These are phyloP conservation scores for Pogonognathellus flavescens DNA, from an alignment of 1,140 invertebrate genomes.

Conservation along the genomic window DNA sequence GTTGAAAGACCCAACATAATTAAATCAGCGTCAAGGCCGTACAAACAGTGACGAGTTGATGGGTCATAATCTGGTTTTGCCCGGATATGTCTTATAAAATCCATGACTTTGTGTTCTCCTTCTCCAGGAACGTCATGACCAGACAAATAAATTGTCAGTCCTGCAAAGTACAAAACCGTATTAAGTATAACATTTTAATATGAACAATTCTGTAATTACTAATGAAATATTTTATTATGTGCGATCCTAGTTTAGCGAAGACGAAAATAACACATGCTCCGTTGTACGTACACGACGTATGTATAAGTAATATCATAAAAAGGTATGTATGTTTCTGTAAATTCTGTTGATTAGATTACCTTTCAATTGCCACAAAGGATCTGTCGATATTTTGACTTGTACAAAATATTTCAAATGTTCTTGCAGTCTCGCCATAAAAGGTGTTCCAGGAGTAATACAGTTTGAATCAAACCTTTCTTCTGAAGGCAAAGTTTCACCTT, in stretches of 20 bases:
- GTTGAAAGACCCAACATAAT: conserved; percentile 94
- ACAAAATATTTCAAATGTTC: conserved; percentile 91
- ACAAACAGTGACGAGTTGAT: conserved; percentile 93
- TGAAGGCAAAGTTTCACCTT: conserved; percentile 80
- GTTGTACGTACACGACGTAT: too few species aligned
- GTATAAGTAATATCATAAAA: too few species aligned
- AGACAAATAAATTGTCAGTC: conserved; percentile 77
- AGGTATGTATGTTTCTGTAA: too few species aligned
- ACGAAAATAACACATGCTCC: too few species aligned
- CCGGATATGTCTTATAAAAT: conserved; percentile 89
- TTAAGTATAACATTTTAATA: too few species aligned
- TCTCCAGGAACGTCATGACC: conserved; percentile 94
- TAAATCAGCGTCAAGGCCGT: conserved; percentile 96
- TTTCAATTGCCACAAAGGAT: conserved; percentile 70
- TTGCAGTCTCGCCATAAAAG: conserved; percentile 90
- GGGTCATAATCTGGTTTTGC: conserved; percentile 86
- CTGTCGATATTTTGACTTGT: conserved; percentile 84
- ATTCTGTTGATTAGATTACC: too few species aligned
- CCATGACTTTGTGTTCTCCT: conserved; percentile 99
- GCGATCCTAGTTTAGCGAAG: too few species aligned
- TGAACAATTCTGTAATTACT: too few species aligned
- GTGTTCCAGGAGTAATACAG: conserved; percentile 95
- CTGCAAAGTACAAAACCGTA: too few species aligned
- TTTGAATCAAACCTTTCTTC: conserved; percentile 93
- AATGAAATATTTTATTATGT: too few species aligned